These are phyloP conservation scores for Aspidiotus rigidus DNA, from an alignment of 2,888 invertebrate species.

Conservation along the genomic window DNA sequence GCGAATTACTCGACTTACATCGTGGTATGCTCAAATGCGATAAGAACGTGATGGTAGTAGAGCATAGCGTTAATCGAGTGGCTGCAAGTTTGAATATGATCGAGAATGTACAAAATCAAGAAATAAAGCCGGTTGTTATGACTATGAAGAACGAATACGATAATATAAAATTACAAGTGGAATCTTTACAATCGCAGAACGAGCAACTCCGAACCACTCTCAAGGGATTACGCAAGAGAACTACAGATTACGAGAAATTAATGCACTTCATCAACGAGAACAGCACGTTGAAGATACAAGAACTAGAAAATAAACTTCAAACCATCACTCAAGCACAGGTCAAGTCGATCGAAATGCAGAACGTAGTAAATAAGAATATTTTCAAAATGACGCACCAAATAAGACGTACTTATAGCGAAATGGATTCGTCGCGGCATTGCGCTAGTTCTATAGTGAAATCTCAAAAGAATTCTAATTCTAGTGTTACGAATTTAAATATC, in stretches of 20 bases:
- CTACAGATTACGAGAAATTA: slow-evolving; percentile 25
- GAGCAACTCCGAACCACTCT: slow-evolving; percentile 13
- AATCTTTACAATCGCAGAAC: slow-evolving; percentile 3
- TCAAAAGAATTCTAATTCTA: slow-evolving; percentile 8
- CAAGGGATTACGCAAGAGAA: slow-evolving; percentile 21
- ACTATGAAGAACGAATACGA: slow-evolving; percentile 23
- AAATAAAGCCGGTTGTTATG: slow-evolving; percentile 20
- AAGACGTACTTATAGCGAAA: slow-evolving; percentile 1
- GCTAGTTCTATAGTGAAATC: background rate
- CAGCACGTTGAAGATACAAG: slow-evolving; percentile 22
- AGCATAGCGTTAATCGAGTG: slow-evolving; percentile 22
- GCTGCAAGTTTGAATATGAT: slow-evolving; percentile 23
- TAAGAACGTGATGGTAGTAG: slow-evolving; percentile 28
- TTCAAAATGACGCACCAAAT: slow-evolving; percentile 10
- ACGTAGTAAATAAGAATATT: slow-evolving; percentile 25
- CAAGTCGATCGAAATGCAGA: slow-evolving; percentile 24
- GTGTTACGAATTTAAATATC: background rate
- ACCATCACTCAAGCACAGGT: slow-evolving; percentile 19
- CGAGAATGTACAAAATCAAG: slow-evolving; percentile 23
- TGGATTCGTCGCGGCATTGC: slow-evolving; percentile 6
- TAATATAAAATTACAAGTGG: slow-evolving; percentile 12
- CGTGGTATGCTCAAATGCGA: slow-evolving; percentile 27
- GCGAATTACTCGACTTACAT: slow-evolving; percentile 25
- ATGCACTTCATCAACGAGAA: slow-evolving; percentile 4
- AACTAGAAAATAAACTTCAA: slow-evolving; percentile 21